Conservation (phyloP, 2,113 vertebrate genomes). For the Meleagris gallopavo region DNA sequence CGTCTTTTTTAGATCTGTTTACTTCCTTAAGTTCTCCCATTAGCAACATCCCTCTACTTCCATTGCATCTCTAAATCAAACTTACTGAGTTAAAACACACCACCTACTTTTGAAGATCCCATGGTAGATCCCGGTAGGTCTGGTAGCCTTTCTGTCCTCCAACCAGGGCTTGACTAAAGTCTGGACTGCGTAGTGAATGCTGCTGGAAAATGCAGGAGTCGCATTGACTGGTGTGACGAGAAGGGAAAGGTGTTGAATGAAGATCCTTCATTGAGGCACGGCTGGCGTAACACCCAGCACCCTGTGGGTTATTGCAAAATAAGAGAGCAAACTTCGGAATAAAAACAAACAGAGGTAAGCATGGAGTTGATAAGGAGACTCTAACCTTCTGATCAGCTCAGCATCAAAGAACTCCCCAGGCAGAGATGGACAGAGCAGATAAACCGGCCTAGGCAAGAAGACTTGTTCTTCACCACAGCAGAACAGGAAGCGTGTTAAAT, state of each 20-base stretch:
- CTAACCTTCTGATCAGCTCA: slow-evolving; percentile 46
- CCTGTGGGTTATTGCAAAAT: slow-evolving; percentile 65
- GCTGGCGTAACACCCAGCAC: slow-evolving; percentile 61
- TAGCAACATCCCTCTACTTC: neutral
- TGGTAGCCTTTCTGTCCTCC: slow-evolving; percentile 58
- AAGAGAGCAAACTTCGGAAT: slow-evolving; percentile 57
- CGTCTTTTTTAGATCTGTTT: neutral
- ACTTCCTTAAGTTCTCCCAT: neutral
- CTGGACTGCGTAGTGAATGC: slow-evolving; percentile 11
- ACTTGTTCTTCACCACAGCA: slow-evolving; percentile 34
- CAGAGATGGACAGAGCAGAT: slow-evolving; percentile 63
- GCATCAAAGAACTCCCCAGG: slow-evolving; percentile 46
- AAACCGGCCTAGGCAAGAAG: slow-evolving; percentile 21
- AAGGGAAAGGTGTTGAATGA: slow-evolving; percentile 63
- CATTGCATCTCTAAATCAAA: neutral
- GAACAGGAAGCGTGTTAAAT: slow-evolving; percentile 42
- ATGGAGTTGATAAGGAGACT: slow-evolving; percentile 64
- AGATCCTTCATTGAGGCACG: slow-evolving; percentile 65
- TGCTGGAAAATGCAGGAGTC: slow-evolving; percentile 57
- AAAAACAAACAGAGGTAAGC: slow-evolving; percentile 66
- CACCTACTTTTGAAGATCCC: slow-evolving; percentile 74
- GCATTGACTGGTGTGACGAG: slow-evolving; percentile 28
- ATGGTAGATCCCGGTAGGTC: slow-evolving; percentile 56
- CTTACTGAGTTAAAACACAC: neutral
- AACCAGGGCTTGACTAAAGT: slow-evolving; percentile 51